Conservation (phyloP, 2,113 vertebrate species). For the Microcebus ravelobensis region DNA sequence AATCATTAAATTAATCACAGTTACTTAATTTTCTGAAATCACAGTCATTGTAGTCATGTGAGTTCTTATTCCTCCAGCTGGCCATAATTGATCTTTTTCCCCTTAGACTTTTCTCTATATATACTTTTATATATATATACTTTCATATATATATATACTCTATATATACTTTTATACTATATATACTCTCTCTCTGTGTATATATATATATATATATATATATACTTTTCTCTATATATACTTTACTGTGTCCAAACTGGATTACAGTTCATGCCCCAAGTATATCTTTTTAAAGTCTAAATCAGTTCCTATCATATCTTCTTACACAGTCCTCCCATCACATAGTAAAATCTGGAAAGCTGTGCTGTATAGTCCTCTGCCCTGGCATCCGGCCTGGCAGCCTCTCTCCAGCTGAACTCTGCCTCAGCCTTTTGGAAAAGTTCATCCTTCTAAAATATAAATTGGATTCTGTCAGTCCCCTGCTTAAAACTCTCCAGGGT, state of each 20-base stretch:
- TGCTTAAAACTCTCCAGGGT: neutral
- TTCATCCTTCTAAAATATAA: neutral
- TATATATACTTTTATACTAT: too few relatives aligned
- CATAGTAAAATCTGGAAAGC: neutral
- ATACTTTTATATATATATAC: too few relatives aligned
- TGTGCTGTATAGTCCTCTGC: too few relatives aligned
- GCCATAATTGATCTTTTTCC: neutral
- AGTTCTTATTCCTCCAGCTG: neutral
- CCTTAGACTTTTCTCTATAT: neutral
- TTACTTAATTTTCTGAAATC: neutral
- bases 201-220: too few relatives aligned
- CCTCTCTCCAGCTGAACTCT: neutral
- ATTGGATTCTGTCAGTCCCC: neutral
- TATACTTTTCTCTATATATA: neutral
- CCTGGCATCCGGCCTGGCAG: rapidly evolving
- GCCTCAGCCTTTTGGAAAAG: neutral
- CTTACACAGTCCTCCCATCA: neutral
- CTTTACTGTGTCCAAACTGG: neutral
- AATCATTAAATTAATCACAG: neutral
- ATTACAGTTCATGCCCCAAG: neutral
- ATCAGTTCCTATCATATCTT: neutral
- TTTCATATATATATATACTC: too few relatives aligned
- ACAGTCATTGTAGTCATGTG: neutral
- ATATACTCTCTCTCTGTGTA: too few relatives aligned
- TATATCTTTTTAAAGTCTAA: neutral